A percentile compares a stretch with the other conserved stretches of the same genome.
These are phyloP conservation scores for Phaedon cochleariae DNA, from an alignment of 2,888 invertebrate genomes.

Conservation along the genomic window DNA sequence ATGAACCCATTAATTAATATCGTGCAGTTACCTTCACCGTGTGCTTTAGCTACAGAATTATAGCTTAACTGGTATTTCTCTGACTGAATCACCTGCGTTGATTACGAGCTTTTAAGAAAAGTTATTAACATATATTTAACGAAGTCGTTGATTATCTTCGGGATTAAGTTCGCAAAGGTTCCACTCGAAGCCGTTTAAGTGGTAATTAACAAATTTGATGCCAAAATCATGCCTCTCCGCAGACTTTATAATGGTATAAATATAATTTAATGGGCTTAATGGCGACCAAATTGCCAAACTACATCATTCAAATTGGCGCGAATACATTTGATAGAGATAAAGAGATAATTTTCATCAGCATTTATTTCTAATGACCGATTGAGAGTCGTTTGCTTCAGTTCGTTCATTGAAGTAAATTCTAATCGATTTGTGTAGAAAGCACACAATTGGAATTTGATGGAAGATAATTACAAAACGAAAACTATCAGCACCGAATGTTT, in stretches of 20 bases:
- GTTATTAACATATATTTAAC: conserved; percentile 12
- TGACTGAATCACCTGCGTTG: conserved; percentile 35
- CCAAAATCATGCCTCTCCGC: conserved; percentile 24
- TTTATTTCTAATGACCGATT: background rate
- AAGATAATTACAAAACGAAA: too few species aligned
- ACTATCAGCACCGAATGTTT: too few species aligned
- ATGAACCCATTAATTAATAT: conserved; percentile 28
- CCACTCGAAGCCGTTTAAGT: conserved; percentile 30
- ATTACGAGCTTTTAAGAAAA: conserved; percentile 33
- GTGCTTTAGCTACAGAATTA: conserved; percentile 26
- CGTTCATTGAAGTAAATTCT: background rate
- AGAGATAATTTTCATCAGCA: conserved; percentile 4
- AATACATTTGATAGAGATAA: conserved; percentile 11
- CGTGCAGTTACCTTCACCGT: conserved; percentile 12
- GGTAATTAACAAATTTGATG: conserved; percentile 38
- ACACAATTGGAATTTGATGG: too few species aligned
- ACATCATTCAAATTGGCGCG: conserved; percentile 20
- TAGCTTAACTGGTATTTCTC: conserved; percentile 14
- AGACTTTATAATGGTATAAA: conserved; percentile 31
- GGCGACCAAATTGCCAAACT: conserved; percentile 23
- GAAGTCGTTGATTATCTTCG: conserved; percentile 12
- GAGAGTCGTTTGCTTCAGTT: background rate
- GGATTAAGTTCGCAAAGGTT: conserved; percentile 33
- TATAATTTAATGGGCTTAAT: conserved; percentile 31
- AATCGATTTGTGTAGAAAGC: background rate